phyloP scores from a whole-genome alignment of 2,888 invertebrate genomes.

The Philonicus albiceps region DNA sequence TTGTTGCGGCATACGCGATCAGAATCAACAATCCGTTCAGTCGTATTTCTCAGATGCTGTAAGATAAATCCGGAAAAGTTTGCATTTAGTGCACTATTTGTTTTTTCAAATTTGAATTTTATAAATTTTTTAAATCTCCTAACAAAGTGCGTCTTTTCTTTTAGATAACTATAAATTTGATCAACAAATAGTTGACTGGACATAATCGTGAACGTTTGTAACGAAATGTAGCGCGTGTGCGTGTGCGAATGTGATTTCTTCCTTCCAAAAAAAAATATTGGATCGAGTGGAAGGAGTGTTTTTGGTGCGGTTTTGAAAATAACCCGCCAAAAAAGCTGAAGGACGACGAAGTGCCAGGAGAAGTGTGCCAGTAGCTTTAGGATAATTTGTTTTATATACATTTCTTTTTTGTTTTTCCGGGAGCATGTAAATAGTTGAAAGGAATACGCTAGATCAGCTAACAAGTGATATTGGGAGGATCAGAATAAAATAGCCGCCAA shows the following conservation, averaged over 20 bases:
- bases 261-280: not conserved
- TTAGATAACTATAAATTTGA: conserved; percentile 2
- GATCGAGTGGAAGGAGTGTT: not conserved
- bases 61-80: not conserved
- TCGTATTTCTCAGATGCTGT: not conserved
- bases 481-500: not conserved
- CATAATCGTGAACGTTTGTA: not conserved
- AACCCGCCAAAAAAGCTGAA: not conserved
- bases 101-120: not conserved
- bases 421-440: not conserved
- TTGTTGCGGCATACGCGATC: not conserved
- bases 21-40: not conserved
- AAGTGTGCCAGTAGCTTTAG: not conserved
- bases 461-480: not conserved
- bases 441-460: not conserved
- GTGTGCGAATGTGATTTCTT: not conserved
- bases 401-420: too few relatives aligned
- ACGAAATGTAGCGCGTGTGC: conserved; percentile 1
- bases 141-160: not conserved
- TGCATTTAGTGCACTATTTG: not conserved
- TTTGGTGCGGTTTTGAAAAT: not conserved
- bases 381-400: not conserved
- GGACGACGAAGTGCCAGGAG: not conserved
- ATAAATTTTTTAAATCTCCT: not conserved
- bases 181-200: not conserved